These are phyloP conservation scores for Schizotus pectinicornis DNA, from an alignment of 2,888 invertebrate species.

Conservation along the genomic window DNA sequence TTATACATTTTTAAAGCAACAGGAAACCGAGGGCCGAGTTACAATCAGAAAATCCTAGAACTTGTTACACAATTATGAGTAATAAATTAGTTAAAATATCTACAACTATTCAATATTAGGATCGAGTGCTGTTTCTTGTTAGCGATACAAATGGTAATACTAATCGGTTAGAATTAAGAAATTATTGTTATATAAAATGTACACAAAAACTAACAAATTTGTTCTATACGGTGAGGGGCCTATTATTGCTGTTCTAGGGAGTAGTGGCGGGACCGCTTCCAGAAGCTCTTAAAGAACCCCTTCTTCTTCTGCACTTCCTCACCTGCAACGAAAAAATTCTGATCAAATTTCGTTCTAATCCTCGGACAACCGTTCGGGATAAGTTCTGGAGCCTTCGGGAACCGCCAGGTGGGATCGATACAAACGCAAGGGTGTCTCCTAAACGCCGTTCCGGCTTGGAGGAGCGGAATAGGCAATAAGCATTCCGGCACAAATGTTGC, in stretches of 20 bases:
- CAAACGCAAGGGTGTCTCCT: too few species aligned
- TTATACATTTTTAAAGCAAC: slow-evolving; percentile 38
- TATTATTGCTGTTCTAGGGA: slow-evolving; percentile 83
- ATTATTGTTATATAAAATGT: slow-evolving; percentile 48
- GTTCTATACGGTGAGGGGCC: slow-evolving; percentile 32
- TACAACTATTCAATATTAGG: slow-evolving; percentile 39
- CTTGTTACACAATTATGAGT: slow-evolving; percentile 35
- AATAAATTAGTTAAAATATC: slow-evolving; percentile 46
- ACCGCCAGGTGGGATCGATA: too few species aligned
- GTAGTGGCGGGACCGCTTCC: slow-evolving; percentile 87
- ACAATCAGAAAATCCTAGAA: slow-evolving; percentile 30
- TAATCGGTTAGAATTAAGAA: slow-evolving; percentile 46
- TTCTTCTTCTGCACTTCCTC: slow-evolving; percentile 82
- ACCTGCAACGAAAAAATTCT: slow-evolving; percentile 59
- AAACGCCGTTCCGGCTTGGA: too few species aligned
- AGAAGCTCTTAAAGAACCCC: slow-evolving; percentile 87
- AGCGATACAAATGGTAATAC: slow-evolving; percentile 47
- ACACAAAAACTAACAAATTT: slow-evolving; percentile 43
- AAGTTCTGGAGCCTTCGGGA: too few species aligned
- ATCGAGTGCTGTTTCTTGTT: slow-evolving; percentile 41
- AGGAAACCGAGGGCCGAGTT: slow-evolving; percentile 5
- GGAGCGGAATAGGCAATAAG: too few species aligned
- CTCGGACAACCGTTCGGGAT: neutral
- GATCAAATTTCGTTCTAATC: neutral
- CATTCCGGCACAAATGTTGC: too few species aligned